Evolutionary conservation across 1,140 invertebrate species (phyloP).

Genomic region (Phymorhynchus buccinoides): DNA sequence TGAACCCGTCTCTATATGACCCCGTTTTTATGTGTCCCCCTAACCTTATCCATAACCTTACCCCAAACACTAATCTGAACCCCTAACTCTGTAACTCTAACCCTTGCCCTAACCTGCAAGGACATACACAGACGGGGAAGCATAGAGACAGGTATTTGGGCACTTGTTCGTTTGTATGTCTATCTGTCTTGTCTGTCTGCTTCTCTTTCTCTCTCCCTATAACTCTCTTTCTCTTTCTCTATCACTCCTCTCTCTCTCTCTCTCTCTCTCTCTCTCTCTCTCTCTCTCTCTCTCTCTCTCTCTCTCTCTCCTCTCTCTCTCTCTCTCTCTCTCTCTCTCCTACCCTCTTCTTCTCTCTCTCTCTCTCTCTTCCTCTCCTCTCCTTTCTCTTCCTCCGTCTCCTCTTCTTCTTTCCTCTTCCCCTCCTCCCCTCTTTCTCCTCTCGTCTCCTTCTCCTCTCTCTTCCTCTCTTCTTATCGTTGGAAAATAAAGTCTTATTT

Average conservation of each 20-base stretch:
- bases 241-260: neutral
- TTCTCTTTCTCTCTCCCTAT: neutral
- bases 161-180: neutral
- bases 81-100: too few relatives aligned
- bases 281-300: neutral
- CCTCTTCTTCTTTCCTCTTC: too few relatives aligned
- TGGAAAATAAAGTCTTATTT: too few relatives aligned
- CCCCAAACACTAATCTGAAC: too few relatives aligned
- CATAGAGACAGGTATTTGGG: neutral
- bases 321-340: neutral
- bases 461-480: too few relatives aligned
- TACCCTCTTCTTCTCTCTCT: neutral
- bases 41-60: too few relatives aligned
- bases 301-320: neutral
- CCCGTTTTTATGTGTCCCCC: too few relatives aligned
- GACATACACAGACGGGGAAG: neutral
- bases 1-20: too few relatives aligned
- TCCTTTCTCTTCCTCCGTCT: neutral
- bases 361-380: neutral
- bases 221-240: too few relatives aligned
- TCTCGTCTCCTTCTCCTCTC: too few relatives aligned
- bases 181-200: neutral
- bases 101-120: too few relatives aligned
- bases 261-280: slow-evolving; percentile 25
- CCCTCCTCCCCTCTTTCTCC: too few relatives aligned